These are phyloP conservation scores for Anolis apletophallus DNA, from an alignment of 2,797 vertebrate species.

Conservation along the genomic window DNA sequence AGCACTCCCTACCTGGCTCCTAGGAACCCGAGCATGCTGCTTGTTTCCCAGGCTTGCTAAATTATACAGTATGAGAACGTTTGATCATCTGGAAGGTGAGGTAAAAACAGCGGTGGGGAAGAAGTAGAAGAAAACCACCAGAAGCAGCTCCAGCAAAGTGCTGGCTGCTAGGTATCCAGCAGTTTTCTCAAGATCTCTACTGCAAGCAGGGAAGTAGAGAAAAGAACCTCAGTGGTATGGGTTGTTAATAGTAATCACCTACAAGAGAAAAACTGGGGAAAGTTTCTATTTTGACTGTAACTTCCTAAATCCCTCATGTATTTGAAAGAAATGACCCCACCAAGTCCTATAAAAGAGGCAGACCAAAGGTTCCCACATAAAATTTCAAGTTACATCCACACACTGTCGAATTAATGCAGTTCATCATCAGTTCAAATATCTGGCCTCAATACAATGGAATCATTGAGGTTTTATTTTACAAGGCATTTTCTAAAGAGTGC, in stretches of 20 bases:
- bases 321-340: no score
- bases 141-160: conserved; percentile 39
- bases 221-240: background rate
- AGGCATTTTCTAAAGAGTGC: no score
- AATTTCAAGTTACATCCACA: no score
- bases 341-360: no score
- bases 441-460: no score
- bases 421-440: no score
- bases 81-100: conserved; percentile 58
- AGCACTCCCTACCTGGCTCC: background rate
- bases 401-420: no score
- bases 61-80: conserved; percentile 58
- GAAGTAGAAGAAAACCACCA: background rate
- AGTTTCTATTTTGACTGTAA: no score
- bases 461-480: no score
- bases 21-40: background rate
- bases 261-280: background rate
- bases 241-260: background rate
- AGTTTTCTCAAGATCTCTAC: conserved; percentile 40
- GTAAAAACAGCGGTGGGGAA: conserved; percentile 14
- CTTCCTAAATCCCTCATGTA: no score
- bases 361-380: no score
- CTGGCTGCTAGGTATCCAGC: conserved; percentile 23
- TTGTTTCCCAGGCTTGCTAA: conserved; percentile 18
- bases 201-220: background rate